phyloP scores from a whole-genome alignment of 2,888 invertebrate genomes.

The Chelonus formosanus region DNA sequence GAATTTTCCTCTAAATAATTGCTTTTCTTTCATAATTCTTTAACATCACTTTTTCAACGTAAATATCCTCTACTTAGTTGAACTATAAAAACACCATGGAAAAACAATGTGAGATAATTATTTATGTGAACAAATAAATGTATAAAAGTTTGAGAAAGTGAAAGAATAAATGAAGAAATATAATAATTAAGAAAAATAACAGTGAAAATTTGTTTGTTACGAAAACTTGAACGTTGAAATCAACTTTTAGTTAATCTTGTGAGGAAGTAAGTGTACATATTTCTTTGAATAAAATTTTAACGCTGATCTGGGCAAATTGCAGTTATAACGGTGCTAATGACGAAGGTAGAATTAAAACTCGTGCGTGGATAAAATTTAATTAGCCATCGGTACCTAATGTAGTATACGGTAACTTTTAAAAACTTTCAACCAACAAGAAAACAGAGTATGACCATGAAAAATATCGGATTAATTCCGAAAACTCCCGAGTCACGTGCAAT shows the following conservation, averaged over 20 bases:
- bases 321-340: constrained; percentile 26
- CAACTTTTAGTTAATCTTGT: not conserved
- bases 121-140: no score
- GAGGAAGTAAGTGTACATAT: constrained; percentile 14
- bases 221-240: no score
- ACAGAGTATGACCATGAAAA: constrained; percentile 13
- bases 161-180: no score
- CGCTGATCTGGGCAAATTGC: not conserved
- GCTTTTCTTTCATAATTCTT: not conserved
- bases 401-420: not conserved
- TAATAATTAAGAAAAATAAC: no score
- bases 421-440: no score
- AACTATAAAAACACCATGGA: no score
- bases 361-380: constrained; percentile 40
- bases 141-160: no score
- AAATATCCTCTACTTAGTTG: no score
- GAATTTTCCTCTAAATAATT: constrained; percentile 2
- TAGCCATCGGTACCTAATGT: constrained; percentile 13
- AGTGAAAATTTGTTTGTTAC: no score
- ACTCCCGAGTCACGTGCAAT: constrained; percentile 1
- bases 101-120: no score
- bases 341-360: constrained; percentile 9
- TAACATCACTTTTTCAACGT: no score
- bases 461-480: constrained; percentile 8
- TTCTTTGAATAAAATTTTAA: constrained; percentile 3